Conservation (phyloP, 2,797 vertebrate species). For the Potorous gilbertii region DNA sequence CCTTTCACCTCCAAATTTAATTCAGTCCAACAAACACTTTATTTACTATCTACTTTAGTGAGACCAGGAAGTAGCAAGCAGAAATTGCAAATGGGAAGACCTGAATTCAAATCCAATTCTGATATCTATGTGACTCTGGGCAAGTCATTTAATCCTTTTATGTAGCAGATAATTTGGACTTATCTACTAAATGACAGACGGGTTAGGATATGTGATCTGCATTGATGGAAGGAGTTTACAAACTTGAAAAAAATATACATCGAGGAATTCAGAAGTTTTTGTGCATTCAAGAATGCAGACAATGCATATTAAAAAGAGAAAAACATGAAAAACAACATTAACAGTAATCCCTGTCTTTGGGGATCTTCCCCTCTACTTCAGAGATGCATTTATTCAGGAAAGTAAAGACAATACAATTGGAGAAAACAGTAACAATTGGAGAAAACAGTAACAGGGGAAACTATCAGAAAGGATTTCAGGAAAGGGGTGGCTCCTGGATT, state of each 20-base stretch:
- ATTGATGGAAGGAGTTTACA: background rate
- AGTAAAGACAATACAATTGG: background rate
- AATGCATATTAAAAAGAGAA: background rate
- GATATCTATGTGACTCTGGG: background rate
- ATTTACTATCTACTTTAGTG: background rate
- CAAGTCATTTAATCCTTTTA: background rate
- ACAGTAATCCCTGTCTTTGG: background rate
- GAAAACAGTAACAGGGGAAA: no score
- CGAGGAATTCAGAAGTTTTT: background rate
- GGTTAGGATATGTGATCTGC: background rate
- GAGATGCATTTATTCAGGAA: background rate
- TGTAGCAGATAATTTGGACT: background rate
- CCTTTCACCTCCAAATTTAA: constrained; percentile 10
- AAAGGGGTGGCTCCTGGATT: background rate
- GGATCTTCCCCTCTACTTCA: background rate
- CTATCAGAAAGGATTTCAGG: background rate
- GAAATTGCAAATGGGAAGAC: background rate
- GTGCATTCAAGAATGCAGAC: background rate
- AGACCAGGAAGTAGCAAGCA: background rate
- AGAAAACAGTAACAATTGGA: background rate
- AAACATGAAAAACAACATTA: background rate
- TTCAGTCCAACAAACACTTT: background rate
- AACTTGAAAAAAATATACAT: background rate
- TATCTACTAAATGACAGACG: background rate
- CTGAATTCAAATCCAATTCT: background rate